Conservation (phyloP, 64 coral and sea anemone genomes). For the Acropora yongei region DNA sequence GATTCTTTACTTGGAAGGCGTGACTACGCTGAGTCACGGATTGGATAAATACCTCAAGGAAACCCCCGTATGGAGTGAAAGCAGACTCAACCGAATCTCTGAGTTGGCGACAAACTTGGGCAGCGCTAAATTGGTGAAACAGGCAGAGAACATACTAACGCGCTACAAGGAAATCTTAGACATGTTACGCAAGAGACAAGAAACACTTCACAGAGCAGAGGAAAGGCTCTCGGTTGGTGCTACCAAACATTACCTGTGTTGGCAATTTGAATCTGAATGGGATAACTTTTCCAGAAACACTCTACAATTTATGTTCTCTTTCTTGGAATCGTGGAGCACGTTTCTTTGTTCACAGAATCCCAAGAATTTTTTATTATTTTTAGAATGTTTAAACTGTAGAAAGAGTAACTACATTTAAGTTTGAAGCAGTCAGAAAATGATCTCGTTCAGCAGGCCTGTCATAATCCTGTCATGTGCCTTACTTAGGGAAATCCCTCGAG, state of each 20-base stretch:
- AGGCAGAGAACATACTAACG: conserved; percentile 81
- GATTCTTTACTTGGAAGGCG: conserved; percentile 79
- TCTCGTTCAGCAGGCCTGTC: not conserved
- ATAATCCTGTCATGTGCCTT: not conserved
- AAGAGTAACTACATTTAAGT: too few species aligned
- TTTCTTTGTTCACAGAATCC: not conserved
- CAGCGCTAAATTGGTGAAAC: conserved; percentile 58
- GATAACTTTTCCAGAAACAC: not conserved
- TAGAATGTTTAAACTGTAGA: too few species aligned
- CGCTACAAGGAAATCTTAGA: conserved; percentile 93
- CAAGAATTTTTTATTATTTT: not conserved
- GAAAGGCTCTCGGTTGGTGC: conserved; percentile 81
- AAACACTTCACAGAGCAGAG: conserved; percentile 78
- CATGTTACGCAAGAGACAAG: conserved; percentile 94
- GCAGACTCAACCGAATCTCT: conserved; percentile 76
- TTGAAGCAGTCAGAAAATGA: too few species aligned
- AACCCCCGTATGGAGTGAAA: conserved; percentile 81
- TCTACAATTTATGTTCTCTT: not conserved
- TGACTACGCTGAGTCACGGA: conserved; percentile 65
- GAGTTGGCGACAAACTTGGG: conserved; percentile 87
- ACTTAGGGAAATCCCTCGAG: conserved; percentile 72
- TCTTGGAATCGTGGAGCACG: not conserved
- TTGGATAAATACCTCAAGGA: conserved; percentile 74
- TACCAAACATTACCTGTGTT: not conserved
- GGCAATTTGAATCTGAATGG: not conserved